Base-by-base conservation (phyloP, 2,797 vertebrate species). In the Nyctibius grandis region DNA sequence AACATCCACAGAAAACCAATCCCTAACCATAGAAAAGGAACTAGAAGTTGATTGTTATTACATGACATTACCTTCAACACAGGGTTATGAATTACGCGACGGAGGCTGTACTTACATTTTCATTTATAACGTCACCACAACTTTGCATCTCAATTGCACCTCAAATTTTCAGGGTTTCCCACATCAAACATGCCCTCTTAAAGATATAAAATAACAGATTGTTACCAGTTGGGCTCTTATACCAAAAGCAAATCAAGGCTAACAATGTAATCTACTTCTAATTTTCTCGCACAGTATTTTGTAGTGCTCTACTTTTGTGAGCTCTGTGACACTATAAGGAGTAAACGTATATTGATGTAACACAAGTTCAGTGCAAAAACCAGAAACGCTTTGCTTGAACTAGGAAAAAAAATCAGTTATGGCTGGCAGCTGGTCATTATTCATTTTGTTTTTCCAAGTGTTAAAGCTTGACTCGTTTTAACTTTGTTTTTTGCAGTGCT, bases 81-180 rank as follows among this genome's bases (percentile, higher is more conserved):
- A 18, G 31, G 10, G 10, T 25, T 70, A 45, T 6, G 31, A 75
- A 33, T 17, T 10, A 57, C 19, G 13, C 1, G 0, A 68, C 2
- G 3, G 44, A 68, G 88, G 36, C 25, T 53, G 10, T 18, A 64
- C 14, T 64, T 59, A 47, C 7, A 22, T 33, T 75, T 36, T 36
- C 17, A n/a, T 48, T 76, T 76, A 22, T 9, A 65, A 19, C 12
- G 48, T 14, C 11, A 69, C 15, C 40, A 63, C 31, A 59, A n/a
- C 17, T 65, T 53, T 15, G 28, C 28, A 48, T 15, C 29, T 69
- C 36, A 59, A 14, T 8, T 36, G 7, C 31, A 47, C 5, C 21
- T 63, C 42, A 40, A 28, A 25, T 51, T 67, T 61, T 50, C 25
- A 67, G 53, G 9, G 36, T 42, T 64, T 76, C 26, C n/a, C 22